phyloP scores from a whole-genome alignment of 2,113 vertebrate genomes.

The Melierax canorus region DNA sequence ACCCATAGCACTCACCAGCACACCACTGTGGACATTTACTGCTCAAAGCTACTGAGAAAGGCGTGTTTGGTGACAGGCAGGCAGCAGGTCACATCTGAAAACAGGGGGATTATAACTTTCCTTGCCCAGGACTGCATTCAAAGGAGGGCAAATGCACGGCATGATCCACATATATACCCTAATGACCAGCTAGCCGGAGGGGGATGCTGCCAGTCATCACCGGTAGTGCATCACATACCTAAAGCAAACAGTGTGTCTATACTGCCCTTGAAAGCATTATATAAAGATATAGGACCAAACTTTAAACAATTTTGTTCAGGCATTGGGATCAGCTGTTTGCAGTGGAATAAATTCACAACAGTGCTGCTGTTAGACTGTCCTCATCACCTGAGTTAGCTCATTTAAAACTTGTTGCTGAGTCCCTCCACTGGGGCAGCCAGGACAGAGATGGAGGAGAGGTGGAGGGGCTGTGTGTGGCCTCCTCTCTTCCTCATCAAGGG shows the following conservation, averaged over 20 bases:
- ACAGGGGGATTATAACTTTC: fast-evolving
- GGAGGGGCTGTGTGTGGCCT: background rate
- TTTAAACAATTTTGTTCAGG: background rate
- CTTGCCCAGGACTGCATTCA: background rate
- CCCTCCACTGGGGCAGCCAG: background rate
- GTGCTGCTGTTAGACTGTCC: background rate
- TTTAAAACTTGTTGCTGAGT: background rate
- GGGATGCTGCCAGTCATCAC: background rate
- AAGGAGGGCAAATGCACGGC: background rate
- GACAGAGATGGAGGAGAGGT: background rate
- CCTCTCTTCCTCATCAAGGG: background rate
- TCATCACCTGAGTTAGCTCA: fast-evolving
- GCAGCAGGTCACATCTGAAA: background rate
- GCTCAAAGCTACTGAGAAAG: background rate
- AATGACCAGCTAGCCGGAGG: background rate
- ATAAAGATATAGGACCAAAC: background rate
- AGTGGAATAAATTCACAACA: background rate
- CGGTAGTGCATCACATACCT: background rate
- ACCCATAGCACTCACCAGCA: background rate
- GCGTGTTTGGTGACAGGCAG: background rate
- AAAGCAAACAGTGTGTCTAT: background rate
- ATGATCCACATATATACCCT: too few species aligned
- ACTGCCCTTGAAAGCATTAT: background rate
- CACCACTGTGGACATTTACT: background rate
- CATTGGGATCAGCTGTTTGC: background rate